These are phyloP conservation scores for Gopherus flavomarginatus DNA, from an alignment of 2,113 vertebrate species.

Conservation along the genomic window DNA sequence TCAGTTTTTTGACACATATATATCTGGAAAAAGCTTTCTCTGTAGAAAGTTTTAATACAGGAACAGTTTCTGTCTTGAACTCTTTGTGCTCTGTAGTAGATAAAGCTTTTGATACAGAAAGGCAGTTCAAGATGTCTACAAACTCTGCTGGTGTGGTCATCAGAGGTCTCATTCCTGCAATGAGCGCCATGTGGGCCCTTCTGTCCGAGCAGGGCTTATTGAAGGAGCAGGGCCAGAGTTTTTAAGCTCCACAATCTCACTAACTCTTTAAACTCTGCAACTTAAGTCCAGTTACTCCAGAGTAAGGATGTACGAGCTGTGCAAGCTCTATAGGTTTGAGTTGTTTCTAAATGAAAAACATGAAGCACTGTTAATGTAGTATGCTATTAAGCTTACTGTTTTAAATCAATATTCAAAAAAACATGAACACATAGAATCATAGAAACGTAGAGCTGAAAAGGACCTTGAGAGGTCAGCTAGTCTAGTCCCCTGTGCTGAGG, in stretches of 20 bases:
- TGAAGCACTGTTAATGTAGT: not conserved
- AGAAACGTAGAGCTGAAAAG: not conserved
- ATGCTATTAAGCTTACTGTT: not conserved
- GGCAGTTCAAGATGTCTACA: not conserved
- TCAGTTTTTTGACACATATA: not conserved
- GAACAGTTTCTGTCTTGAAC: not conserved
- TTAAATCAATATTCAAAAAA: not conserved
- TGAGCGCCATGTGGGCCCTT: not conserved
- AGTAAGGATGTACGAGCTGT: not conserved
- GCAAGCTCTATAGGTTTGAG: not conserved
- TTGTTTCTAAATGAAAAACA: not conserved
- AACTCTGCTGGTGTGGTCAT: not conserved
- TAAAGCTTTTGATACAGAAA: not conserved
- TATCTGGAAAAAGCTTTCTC: not conserved
- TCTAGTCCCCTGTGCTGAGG: not conserved
- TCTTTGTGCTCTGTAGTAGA: not conserved
- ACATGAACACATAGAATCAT: not conserved
- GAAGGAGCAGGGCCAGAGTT: fast-evolving
- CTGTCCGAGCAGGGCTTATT: not conserved
- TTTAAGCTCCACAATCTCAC: not conserved
- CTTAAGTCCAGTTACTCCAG: not conserved
- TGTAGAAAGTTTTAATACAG: not conserved
- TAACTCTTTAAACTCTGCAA: not conserved
- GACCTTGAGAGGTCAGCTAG: not conserved
- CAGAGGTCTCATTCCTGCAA: not conserved